A percentile compares a stretch with the other conserved stretches of the same genome.
These are phyloP conservation scores for Penaeus indicus DNA, from an alignment of 1,140 invertebrate genomes.

Conservation along the genomic window DNA sequence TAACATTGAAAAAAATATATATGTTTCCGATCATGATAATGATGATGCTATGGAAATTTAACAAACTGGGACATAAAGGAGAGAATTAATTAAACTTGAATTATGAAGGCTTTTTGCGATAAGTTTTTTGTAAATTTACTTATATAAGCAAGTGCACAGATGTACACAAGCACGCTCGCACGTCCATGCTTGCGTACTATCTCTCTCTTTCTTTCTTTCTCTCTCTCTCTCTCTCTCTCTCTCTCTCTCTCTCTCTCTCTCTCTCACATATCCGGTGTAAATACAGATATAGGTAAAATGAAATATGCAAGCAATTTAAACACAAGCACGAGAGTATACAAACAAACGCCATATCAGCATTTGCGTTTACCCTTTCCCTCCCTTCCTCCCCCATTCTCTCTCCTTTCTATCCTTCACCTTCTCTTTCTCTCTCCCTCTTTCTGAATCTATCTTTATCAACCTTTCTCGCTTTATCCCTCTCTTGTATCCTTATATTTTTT, in stretches of 20 bases:
- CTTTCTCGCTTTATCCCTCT: background rate
- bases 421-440: background rate
- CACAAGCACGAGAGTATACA: no score
- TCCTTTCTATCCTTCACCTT: background rate
- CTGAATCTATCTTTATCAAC: background rate
- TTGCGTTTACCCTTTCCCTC: background rate
- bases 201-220: background rate
- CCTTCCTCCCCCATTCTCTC: background rate
- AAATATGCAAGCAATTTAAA: no score
- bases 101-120: no score
- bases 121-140: background rate
- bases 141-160: background rate
- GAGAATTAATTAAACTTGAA: no score
- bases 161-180: background rate
- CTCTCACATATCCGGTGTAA: background rate
- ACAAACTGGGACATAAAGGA: no score
- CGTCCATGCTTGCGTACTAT: background rate
- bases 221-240: conserved; percentile 10
- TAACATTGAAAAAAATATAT: no score
- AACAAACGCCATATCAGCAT: no score
- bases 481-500: background rate
- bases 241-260: background rate
- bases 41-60: no score
- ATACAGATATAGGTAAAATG: no score
- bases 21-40: no score